Evolutionary conservation across 1,140 invertebrate genomes (phyloP).

Genomic region (Drosophila santomea): DNA sequence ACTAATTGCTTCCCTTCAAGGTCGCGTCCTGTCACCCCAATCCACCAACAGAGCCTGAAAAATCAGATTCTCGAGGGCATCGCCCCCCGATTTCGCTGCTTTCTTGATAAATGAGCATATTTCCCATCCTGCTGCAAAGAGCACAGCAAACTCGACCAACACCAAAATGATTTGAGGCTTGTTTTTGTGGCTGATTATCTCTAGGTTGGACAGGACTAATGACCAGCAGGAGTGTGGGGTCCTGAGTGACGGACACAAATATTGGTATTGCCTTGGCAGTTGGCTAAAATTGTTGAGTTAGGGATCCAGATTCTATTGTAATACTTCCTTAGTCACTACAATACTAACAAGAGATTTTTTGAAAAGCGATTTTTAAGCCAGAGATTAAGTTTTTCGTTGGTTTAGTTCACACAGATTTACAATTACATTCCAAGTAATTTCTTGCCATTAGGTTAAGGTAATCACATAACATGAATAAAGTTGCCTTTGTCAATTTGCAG

Average conservation of each 20-base stretch:
- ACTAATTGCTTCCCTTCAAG: constrained; percentile 68
- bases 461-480: background rate
- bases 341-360: too few relatives aligned
- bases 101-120: constrained; percentile 56
- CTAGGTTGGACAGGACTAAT: constrained; percentile 23
- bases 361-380: too few relatives aligned
- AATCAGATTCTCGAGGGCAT: constrained; percentile 59
- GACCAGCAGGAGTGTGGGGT: constrained; percentile 11
- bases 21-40: constrained; percentile 29
- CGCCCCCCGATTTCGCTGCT: constrained; percentile 23
- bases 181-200: constrained; percentile 44
- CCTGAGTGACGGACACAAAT: constrained; percentile 32
- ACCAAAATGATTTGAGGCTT: constrained; percentile 30
- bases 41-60: constrained; percentile 14
- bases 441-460: background rate
- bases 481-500: background rate
- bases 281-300: constrained; percentile 1
- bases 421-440: background rate
- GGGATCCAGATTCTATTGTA: background rate
- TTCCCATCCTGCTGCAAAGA: constrained; percentile 13
- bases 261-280: constrained; percentile 15
- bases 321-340: background rate
- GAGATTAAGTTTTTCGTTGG: too few relatives aligned
- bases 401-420: too few relatives aligned
- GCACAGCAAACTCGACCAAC: constrained; percentile 16